A percentile compares a stretch with the other conserved stretches of the same genome.
Evolutionary conservation across 2,888 invertebrate species (phyloP).

Genomic region (Pollenia angustigena): DNA sequence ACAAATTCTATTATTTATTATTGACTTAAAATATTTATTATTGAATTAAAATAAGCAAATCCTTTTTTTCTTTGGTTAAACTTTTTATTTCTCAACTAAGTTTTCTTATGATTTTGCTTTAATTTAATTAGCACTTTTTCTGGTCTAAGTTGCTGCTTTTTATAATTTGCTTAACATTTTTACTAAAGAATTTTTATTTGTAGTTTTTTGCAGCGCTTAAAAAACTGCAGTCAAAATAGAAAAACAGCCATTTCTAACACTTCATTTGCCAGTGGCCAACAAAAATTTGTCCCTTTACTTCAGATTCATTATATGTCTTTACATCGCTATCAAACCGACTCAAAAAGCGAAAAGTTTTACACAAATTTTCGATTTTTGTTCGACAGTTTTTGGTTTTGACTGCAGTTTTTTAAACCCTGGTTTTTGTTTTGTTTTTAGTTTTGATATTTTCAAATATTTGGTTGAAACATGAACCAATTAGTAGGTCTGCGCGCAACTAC

Average conservation of each 20-base stretch:
- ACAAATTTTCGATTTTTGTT: no score
- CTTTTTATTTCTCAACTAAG: conserved; percentile 26
- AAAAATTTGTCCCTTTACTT: no score
- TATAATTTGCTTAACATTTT: conserved; percentile 70
- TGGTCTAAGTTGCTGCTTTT: conserved; percentile 66
- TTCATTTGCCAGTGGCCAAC: no score
- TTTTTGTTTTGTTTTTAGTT: neutral
- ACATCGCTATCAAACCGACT: no score
- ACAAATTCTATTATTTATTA: conserved; percentile 68
- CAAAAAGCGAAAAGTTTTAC: no score
- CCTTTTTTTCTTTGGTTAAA: conserved; percentile 26
- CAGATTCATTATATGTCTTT: no score
- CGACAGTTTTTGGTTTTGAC: no score
- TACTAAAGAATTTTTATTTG: conserved; percentile 42
- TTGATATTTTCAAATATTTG: neutral
- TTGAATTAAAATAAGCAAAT: conserved; percentile 47
- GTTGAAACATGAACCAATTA: neutral
- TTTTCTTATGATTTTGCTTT: conserved; percentile 46
- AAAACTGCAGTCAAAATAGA: neutral
- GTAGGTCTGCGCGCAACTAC: no score
- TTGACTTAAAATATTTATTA: conserved; percentile 58
- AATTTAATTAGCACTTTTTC: conserved; percentile 67
- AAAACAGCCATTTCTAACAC: no score
- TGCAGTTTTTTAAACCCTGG: no score
- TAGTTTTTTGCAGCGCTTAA: conserved; percentile 26